Evolutionary conservation across 2,113 vertebrate genomes (phyloP), one percentile per base, ranked within the genome.

Genomic region (Zingel zingel): DNA sequence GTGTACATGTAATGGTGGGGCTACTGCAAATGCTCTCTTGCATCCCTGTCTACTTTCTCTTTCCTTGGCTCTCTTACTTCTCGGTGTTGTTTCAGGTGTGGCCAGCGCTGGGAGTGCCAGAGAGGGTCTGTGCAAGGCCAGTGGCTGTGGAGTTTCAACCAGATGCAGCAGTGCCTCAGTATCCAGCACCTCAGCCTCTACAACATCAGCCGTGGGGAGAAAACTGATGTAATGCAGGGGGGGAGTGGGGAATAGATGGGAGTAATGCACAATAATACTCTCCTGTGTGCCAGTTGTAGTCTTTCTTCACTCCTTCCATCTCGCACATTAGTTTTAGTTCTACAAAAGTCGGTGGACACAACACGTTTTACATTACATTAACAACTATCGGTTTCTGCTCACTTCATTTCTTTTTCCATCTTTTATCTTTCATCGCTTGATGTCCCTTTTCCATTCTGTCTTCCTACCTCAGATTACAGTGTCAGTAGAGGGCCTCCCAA

Each of bases 81-180:
- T 78, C 51, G 68, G 14, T 75, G 56, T 23, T 54, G 0, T 74
- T 79, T 53, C 87, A 99, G 98, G 84, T 99, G 98, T 91, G 96
- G 94, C 61, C 95, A 96, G 91, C 96, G 77, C 33, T 95, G 95
- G 0, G 97, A 98, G 78, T 99, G 98, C 83, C 87, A 93, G 9
- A 86, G 96, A 23, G 96, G 96, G 27, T 94, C 92, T 3, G 45
- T 86, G 80, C 95, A 93, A 58, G 97, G 97, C 57, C 97, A 96
- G 73, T 99, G 98, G 98, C 92, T 99, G 58, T 98, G 98, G 98
- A 98, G 97, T 81, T 98, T 98, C 85, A 96, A 97, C 82, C 95
- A 27, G 93, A 94, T 74, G 11, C 96, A 93, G 72, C 94, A 94
- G 79, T 99, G 98, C 82, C 95, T 98, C 53, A 93, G 83, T 5